Conservation (phyloP, 2,888 invertebrate species). For the Myathropa florea region DNA sequence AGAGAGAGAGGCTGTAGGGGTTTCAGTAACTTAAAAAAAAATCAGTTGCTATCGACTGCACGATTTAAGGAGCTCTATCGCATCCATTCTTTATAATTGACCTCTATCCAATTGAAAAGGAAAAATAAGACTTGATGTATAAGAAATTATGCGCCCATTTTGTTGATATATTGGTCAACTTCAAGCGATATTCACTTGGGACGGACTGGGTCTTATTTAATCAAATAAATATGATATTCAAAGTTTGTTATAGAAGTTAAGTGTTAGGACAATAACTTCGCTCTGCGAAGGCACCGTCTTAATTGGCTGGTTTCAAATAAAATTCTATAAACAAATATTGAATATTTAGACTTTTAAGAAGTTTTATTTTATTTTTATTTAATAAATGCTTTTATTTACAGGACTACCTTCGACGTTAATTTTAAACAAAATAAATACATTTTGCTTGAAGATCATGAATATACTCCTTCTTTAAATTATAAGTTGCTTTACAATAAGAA, state of each 20-base stretch:
- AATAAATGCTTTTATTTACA: slow-evolving; percentile 18
- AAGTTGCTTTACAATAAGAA: neutral
- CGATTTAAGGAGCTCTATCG: neutral
- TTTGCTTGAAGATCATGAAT: neutral
- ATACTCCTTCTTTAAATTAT: neutral
- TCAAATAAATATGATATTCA: neutral
- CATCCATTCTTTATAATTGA: neutral
- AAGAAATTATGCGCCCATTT: neutral
- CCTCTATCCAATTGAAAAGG: neutral
- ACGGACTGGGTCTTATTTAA: neutral
- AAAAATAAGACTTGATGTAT: no score
- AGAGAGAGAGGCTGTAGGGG: no score
- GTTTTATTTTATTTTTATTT: neutral
- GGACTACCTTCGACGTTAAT: neutral
- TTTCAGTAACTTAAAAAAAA: no score
- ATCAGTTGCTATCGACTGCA: neutral
- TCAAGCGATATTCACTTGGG: neutral
- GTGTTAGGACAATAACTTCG: neutral
- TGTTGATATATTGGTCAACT: neutral
- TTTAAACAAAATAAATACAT: neutral
- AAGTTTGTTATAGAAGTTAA: neutral
- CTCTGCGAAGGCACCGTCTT: neutral
- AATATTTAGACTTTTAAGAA: slow-evolving; percentile 1
- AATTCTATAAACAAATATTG: slow-evolving; percentile 2
- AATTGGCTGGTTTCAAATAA: slow-evolving; percentile 33